Percentiles rank a stretch among this genome's conserved stretches.
Evolutionary conservation across 2,888 invertebrate genomes (phyloP).

Genomic region (Resseliella maxima): DNA sequence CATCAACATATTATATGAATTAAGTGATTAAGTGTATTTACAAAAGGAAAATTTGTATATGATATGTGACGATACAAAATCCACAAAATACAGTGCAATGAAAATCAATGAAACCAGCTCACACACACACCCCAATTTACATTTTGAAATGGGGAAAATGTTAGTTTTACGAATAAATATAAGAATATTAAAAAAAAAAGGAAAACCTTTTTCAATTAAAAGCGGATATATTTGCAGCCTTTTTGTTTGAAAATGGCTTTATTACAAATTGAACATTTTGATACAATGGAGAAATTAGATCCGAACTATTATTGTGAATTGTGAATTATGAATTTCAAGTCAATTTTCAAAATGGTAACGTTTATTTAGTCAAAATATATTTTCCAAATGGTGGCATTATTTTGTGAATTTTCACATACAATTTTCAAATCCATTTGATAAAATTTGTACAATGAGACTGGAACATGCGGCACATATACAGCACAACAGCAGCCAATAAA

Average conservation of each 20-base stretch:
- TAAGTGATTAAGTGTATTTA: slow-evolving; percentile 23
- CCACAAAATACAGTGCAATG: too few species aligned
- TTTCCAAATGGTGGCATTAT: background rate
- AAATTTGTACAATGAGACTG: background rate
- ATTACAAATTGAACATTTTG: background rate
- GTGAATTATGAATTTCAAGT: background rate
- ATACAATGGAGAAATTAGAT: background rate
- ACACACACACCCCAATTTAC: slow-evolving; percentile 4
- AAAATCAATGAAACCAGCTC: background rate
- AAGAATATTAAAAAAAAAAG: background rate
- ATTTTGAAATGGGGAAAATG: background rate
- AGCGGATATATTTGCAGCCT: background rate
- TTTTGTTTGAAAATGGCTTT: background rate
- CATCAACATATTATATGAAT: background rate
- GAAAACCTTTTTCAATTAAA: background rate
- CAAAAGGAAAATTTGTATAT: background rate
- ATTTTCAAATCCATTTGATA: too few species aligned
- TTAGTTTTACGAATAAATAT: too few species aligned
- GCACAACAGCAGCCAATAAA: background rate
- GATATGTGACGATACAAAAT: too few species aligned
- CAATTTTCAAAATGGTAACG: background rate
- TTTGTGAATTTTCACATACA: background rate
- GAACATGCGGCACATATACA: slow-evolving; percentile 9
- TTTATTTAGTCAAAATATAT: background rate
- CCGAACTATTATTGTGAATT: background rate